Base-by-base conservation (phyloP, 2,113 vertebrate genomes). In the Echinops telfairi region DNA sequence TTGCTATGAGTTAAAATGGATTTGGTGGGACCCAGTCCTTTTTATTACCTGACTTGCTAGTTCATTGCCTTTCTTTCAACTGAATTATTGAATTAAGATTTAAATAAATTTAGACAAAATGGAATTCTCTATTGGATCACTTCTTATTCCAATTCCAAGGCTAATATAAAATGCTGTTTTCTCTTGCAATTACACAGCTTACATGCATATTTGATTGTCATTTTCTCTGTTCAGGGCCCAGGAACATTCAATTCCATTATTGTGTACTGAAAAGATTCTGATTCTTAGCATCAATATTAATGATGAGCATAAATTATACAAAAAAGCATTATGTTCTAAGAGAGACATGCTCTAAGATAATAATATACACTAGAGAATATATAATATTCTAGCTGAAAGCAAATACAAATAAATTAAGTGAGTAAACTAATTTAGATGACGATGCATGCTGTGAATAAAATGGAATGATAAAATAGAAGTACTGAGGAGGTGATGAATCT, bases 121-220 rank as follows among this genome's bases (percentile, higher is more conserved):
- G n/a, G 57, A 80, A 53, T 90, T 80, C 77, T 86, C 38, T 43
- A n/a, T n/a, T 93, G 83, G 73, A 64, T 66, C 2, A 40, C 20
- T 22, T 83, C 29, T 84, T 82, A 68, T 68, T 86, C 33, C 57
- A 76, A 38, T 38, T 83, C 40, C 15, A 43, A 81, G 77, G 64
- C 11, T 86, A 36, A 68, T 68, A n/a, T 81, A 76, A 90, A 86
- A 23, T 76, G 33, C 75, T 90, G 80, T 57, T 68, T 33, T 76
- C 75, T 81, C 58, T 40, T 33, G 9, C 43, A 71, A 38, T 79
- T 81, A 57, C 68, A 33, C 40, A 27, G 38, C 16, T 90, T 75
- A 17, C 66, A 27, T 22, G 71, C 40, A 33, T 31, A 81, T 76
- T 76, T 90, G 22, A 27, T 22, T 38, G 3, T 76, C 10, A 53